Percentiles rank a stretch among this genome's conserved stretches.
These are phyloP conservation scores for Rhagonycha fulva DNA, from an alignment of 2,888 invertebrate genomes.

Conservation along the genomic window DNA sequence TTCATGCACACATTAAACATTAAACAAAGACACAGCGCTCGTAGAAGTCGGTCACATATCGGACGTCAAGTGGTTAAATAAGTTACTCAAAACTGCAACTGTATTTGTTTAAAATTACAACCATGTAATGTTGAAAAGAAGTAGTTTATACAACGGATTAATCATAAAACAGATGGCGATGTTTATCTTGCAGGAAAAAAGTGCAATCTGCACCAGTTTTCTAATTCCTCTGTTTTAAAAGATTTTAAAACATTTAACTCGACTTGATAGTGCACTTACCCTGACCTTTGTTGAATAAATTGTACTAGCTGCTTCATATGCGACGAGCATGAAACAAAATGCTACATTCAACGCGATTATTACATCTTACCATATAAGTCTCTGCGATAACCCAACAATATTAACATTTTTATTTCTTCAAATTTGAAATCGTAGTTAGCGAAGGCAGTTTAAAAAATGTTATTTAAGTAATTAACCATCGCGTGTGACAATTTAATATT, in stretches of 20 bases:
- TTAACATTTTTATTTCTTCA: not conserved
- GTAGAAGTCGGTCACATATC: too few species aligned
- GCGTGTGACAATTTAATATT: conserved; percentile 20
- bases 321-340: not conserved
- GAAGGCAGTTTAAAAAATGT: not conserved
- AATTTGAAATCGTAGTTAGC: not conserved
- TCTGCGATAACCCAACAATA: not conserved
- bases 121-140: not conserved
- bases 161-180: not conserved
- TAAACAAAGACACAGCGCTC: too few species aligned
- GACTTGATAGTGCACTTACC: conserved; percentile 14
- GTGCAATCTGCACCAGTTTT: not conserved
- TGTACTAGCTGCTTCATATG: not conserved
- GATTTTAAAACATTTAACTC: conserved; percentile 4
- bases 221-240: not conserved
- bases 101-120: not conserved
- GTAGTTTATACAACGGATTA: conserved; percentile 2
- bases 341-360: not conserved
- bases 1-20: too few species aligned
- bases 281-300: conserved; percentile 19
- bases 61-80: not conserved
- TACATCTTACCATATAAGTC: not conserved
- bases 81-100: not conserved
- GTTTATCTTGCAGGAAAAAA: not conserved
- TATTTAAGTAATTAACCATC: conserved; percentile 19